Base-by-base conservation (phyloP, 1,140 invertebrate genomes). In the Cardiocondyla obscurior region DNA sequence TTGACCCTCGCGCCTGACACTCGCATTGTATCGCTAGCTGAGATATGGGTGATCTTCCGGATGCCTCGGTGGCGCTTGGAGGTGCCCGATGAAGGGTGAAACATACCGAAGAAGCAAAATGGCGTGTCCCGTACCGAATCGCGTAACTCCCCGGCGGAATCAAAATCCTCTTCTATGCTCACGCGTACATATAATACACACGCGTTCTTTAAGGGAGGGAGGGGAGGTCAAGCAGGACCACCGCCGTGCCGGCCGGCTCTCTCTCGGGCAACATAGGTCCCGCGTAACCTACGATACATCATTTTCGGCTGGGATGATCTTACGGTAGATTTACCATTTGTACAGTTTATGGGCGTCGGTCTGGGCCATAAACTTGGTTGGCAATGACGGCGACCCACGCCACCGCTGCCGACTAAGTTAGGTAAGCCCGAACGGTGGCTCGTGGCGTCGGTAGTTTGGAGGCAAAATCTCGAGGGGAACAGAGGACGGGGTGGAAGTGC, bases 311-410 rank as follows among this genome's bases (percentile, higher is more conserved):
- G 93, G 93, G 90, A 93, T 94, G 93, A 93, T 93, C 92, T 94
- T 92, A 93, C 93, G 93, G 89, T 94, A 94, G 93, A 94, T 94
- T 94, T 94, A 94, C 92, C 93, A 94, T 94, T 94, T 91, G 92
- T 91, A 93, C 91, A 93, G 92, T 94, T 94, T 94, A 94, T 93
- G 93, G 93, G 85, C 92, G 91, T 90, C 90, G 92, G 93, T 93
- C 92, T 93, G 92, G 88, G 91, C 92, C 91, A 94, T 94, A 94
- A 94, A 94, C 93, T 94, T 94, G 91, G 77, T 93, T 94, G 93
- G 92, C 92, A 94, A 94, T 94, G 93, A 94, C 93, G 92, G 90
- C 90, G 83, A 76, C 83, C 85, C 79, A 86, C 60, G 51, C 58
- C 73, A 69, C 82, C 87, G 70, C 69, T 74, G 82, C 82, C 90